These are phyloP conservation scores for Pecten maximus DNA, from an alignment of 2,888 invertebrate species.

Conservation along the genomic window DNA sequence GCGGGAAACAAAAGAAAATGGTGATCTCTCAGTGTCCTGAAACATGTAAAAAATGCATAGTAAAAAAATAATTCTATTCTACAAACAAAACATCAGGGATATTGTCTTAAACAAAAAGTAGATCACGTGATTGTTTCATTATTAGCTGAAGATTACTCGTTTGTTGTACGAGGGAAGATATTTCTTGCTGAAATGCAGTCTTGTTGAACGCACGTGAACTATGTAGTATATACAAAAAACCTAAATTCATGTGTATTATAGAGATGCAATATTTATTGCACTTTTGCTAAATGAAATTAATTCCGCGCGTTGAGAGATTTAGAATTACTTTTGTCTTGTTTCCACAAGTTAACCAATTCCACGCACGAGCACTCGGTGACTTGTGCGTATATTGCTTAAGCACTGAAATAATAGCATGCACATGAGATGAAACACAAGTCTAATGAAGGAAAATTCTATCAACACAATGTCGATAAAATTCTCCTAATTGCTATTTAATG, in stretches of 20 bases:
- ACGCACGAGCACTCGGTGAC: background rate
- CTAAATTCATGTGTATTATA: background rate
- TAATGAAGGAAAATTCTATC: conserved; percentile 4
- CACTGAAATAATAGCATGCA: background rate
- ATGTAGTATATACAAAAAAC: background rate
- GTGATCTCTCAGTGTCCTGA: too few species aligned
- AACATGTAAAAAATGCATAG: too few species aligned
- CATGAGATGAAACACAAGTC: background rate
- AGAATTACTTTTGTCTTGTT: background rate
- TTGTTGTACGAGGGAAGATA: background rate
- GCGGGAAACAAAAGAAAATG: too few species aligned
- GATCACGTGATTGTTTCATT: too few species aligned
- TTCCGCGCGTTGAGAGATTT: background rate
- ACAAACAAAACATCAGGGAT: too few species aligned
- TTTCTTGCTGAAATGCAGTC: background rate
- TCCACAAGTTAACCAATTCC: background rate
- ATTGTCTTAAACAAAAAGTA: too few species aligned
- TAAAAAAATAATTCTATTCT: too few species aligned
- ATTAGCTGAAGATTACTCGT: too few species aligned
- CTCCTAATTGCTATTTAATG: conserved; percentile 9
- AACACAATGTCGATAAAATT: conserved; percentile 25
- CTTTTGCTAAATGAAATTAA: conserved; percentile 28
- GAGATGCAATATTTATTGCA: background rate
- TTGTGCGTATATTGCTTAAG: background rate
- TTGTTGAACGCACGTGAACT: background rate